Conservation (phyloP, 2,797 vertebrate genomes). For the Nyctalus aviator region DNA sequence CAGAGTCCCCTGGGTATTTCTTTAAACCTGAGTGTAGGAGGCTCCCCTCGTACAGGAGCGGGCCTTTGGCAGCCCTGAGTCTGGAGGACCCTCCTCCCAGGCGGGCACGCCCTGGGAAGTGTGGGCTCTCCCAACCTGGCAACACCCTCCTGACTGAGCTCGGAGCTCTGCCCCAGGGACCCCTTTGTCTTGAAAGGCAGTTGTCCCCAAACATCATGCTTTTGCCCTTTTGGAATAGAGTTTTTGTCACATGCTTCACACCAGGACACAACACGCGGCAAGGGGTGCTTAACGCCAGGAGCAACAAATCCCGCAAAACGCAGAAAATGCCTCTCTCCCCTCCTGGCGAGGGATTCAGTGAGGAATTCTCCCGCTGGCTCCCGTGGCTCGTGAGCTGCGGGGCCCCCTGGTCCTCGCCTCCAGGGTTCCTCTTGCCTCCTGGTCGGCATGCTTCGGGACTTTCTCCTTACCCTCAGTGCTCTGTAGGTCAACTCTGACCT, state of each 20-base stretch:
- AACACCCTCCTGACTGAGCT: background rate
- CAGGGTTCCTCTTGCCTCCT: background rate
- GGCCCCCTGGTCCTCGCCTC: no score
- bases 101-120: background rate
- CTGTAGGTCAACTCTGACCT: background rate
- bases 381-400: background rate
- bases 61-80: background rate
- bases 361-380: no score
- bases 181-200: background rate
- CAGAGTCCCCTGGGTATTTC: background rate
- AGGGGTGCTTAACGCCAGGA: background rate
- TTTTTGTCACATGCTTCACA: background rate
- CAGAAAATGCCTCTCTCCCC: background rate
- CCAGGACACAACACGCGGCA: background rate
- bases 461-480: fast-evolving
- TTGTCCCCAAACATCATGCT: background rate
- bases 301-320: background rate
- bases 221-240: background rate
- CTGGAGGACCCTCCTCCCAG: background rate
- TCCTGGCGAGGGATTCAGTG: fast-evolving
- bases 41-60: background rate
- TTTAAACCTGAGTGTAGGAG: background rate
- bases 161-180: background rate
- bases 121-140: background rate
- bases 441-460: background rate